Base-by-base conservation (phyloP, 2,113 vertebrate species). In the Halichoeres trimaculatus region DNA sequence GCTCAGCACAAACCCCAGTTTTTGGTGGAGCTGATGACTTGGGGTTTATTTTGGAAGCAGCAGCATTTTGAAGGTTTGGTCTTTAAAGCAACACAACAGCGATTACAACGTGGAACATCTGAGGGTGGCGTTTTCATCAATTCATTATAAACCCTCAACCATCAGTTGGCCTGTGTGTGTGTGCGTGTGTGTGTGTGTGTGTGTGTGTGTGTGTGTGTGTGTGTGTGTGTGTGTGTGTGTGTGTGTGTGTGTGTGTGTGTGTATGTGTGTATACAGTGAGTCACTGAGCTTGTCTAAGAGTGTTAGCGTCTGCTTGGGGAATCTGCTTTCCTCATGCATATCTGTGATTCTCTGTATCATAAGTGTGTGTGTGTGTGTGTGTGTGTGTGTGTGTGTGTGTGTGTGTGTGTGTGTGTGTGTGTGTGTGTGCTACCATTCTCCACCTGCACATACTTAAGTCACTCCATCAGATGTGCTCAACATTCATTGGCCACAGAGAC, bases 21-120 rank as follows among this genome's bases (percentile, higher is more conserved):
- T 77, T 84, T 60, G 22, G 63, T 69, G 59, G 56, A 45, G 77
- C 63, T 74, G 87, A 86, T 91, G 87, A 89, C 81, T 85, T 66
- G 47, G 41, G 75, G 53, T 51, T 81, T 80, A 52, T 85, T 86
- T 76, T 64, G 20, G 65, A 86, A 87, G 80, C 19, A 38, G 41
- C 74, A 53, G 65, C 1, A 26, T 82, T 85, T 77, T 38, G 85
- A 76, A 85, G 78, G 75, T 76, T 74, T 75, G 59, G 59, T 75
- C 59, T 73, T 81, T 75, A 66, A 84, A 88, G 87, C 53, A 71
- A 58, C 59, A 58, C 41, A 51, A 1, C 22, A 7, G 74, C 70
- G 78, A 90, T 90, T 90, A 88, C 84, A 78, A 67, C 12, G 1
- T 8, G 38, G 66, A 74, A 76, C 71, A 80, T 90, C 70, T 63